Conservation (phyloP, 2,113 vertebrate genomes). For the Halichoerus grypus region DNA sequence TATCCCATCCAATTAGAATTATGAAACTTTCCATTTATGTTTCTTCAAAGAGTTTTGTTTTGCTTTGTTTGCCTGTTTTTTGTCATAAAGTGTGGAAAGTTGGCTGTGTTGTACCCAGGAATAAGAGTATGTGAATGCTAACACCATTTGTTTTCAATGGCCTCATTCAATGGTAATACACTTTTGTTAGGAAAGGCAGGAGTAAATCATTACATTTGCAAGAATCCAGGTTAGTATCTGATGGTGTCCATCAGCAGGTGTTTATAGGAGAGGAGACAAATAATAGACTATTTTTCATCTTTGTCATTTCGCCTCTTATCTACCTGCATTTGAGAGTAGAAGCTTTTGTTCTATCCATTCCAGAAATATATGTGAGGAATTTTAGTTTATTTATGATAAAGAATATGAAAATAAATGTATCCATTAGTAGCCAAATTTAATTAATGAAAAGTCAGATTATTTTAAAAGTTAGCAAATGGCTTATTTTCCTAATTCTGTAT, state of each 20-base stretch:
- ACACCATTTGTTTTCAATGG: constrained; percentile 22
- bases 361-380: not conserved
- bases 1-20: constrained; percentile 49
- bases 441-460: not conserved
- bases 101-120: not conserved
- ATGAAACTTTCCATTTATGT: constrained; percentile 51
- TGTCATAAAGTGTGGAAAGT: constrained; percentile 52
- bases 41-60: constrained; percentile 60
- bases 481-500: constrained; percentile 55
- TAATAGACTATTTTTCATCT: not conserved
- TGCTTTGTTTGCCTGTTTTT: constrained; percentile 26
- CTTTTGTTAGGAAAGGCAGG: not conserved
- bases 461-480: not conserved
- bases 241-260: not conserved
- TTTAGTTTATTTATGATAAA: constrained; percentile 25
- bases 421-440: not conserved
- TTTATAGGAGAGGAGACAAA: not conserved
- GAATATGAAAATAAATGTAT: constrained; percentile 4
- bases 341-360: constrained; percentile 62
- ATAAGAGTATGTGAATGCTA: not conserved
- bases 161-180: not conserved
- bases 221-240: not conserved
- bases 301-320: not conserved
- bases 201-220: not conserved
- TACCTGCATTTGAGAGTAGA: not conserved